A percentile compares a stretch with the other conserved stretches of the same genome.
phyloP scores from a whole-genome alignment of 1,140 invertebrate genomes.

The Aphidius gifuensis region DNA sequence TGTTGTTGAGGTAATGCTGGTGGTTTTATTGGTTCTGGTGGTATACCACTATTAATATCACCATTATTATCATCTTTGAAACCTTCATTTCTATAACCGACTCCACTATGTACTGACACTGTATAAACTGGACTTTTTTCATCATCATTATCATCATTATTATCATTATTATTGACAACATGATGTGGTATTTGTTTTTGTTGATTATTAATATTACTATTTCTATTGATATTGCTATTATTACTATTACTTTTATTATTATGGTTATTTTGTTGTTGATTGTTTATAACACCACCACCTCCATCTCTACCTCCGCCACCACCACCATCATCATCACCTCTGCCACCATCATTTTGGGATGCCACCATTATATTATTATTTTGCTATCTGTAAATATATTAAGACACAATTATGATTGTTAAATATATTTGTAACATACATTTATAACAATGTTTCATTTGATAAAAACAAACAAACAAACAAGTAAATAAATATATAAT shows the following conservation, averaged over 20 bases:
- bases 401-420: neutral
- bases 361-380: slow-evolving; percentile 45
- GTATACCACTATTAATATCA: slow-evolving; percentile 49
- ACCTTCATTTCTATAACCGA: slow-evolving; percentile 65
- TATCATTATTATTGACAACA: neutral
- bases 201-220: no score
- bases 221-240: no score
- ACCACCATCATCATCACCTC: slow-evolving; percentile 32
- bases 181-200: no score
- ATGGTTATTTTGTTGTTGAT: no score
- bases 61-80: slow-evolving; percentile 60
- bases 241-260: no score
- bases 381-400: slow-evolving; percentile 43
- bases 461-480: neutral
- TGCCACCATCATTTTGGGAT: slow-evolving; percentile 49
- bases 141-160: slow-evolving; percentile 26
- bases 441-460: neutral
- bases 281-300: neutral
- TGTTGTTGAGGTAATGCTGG: slow-evolving; percentile 60
- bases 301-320: slow-evolving; percentile 26
- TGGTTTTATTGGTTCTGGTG: slow-evolving; percentile 55
- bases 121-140: slow-evolving; percentile 51
- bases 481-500: neutral
- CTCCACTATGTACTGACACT: slow-evolving; percentile 55
- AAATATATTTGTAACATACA: no score